Evolutionary conservation across 1,140 invertebrate species (phyloP).

Genomic region (Drosophila burlai): DNA sequence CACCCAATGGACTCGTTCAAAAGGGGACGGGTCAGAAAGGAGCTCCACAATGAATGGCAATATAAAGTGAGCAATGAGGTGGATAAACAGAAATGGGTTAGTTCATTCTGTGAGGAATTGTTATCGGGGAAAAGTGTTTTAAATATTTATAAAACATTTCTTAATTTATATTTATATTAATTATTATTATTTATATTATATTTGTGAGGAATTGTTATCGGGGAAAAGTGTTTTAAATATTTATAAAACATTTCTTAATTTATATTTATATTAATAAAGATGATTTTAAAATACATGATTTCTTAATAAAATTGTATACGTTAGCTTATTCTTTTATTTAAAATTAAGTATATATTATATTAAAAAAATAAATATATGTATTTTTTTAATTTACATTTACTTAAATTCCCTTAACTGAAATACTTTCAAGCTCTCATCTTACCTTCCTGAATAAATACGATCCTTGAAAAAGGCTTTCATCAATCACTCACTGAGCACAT

Average conservation of each 20-base stretch:
- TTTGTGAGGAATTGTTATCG: neutral
- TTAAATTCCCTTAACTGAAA: neutral
- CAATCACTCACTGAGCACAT: constrained; percentile 49
- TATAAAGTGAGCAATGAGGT: constrained; percentile 21
- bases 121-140: no score
- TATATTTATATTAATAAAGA: no score
- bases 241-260: neutral
- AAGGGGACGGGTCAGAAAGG: constrained; percentile 31
- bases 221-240: neutral
- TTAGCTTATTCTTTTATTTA: no score
- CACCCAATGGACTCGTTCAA: constrained; percentile 76
- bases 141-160: neutral
- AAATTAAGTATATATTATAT: no score
- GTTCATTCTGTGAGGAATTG: neutral
- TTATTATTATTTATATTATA: no score
- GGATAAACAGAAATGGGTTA: constrained; percentile 28
- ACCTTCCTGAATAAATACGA: neutral
- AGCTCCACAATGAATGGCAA: constrained; percentile 21
- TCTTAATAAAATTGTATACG: no score
- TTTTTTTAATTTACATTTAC: neutral
- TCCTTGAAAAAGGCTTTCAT: constrained; percentile 40
- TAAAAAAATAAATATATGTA: neutral
- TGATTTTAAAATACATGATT: no score
- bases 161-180: no score
- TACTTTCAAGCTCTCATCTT: neutral